These are phyloP conservation scores for Lasioglossum malachurum DNA, from an alignment of 2,888 invertebrate genomes.

Conservation along the genomic window DNA sequence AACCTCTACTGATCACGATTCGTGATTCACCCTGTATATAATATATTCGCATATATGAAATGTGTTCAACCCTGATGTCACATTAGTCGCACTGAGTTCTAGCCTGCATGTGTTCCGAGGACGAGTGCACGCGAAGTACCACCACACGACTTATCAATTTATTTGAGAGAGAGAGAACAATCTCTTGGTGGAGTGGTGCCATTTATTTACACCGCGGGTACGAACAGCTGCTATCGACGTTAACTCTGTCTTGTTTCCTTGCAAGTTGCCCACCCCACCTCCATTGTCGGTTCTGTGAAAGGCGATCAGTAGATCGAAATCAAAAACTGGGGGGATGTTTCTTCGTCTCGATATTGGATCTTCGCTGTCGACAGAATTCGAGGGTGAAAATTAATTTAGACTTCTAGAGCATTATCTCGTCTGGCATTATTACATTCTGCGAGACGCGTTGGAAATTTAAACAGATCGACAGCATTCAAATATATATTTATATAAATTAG, in stretches of 20 bases:
- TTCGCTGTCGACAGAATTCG: conserved; percentile 7
- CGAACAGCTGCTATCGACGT: conserved; percentile 78
- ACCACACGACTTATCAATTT: conserved; percentile 50
- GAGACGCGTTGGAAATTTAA: not conserved
- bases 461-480: not conserved
- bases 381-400: conserved; percentile 50
- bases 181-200: conserved; percentile 63
- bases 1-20: no score
- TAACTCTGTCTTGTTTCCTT: conserved; percentile 69
- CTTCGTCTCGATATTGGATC: conserved; percentile 48
- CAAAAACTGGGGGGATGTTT: conserved; percentile 54
- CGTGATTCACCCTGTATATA: no score
- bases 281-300: conserved; percentile 40
- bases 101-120: not conserved
- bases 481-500: not conserved
- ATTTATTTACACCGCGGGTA: conserved; percentile 76
- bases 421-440: not conserved
- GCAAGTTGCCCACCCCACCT: conserved; percentile 15
- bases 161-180: conserved; percentile 44
- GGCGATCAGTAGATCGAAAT: conserved; percentile 51
- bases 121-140: conserved; percentile 23
- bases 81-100: not conserved
- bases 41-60: no score
- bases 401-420: not conserved
- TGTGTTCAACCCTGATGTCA: not conserved